Percentiles rank a stretch among this genome's conserved stretches.
These are phyloP conservation scores for Rhineura floridana DNA, from an alignment of 2,113 vertebrate genomes.

Conservation along the genomic window DNA sequence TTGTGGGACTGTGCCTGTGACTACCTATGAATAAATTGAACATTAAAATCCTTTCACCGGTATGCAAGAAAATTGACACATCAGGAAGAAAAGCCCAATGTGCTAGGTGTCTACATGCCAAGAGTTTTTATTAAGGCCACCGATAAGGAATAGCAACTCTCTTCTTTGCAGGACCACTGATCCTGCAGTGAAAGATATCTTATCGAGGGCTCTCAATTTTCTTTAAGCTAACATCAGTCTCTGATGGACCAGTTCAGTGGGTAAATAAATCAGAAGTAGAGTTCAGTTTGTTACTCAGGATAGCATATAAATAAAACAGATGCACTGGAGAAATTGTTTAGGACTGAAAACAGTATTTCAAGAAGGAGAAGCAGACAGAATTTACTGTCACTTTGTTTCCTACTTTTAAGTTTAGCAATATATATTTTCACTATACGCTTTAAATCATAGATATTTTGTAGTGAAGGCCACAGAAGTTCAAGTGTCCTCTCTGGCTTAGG, in stretches of 20 bases:
- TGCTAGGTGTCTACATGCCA: neutral
- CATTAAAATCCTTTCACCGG: conserved; percentile 27
- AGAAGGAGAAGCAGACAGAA: conserved; percentile 20
- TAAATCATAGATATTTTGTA: neutral
- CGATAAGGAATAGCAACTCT: neutral
- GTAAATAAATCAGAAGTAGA: neutral
- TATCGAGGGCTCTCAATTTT: neutral
- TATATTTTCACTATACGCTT: conserved; percentile 12
- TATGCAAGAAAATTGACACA: conserved; percentile 11
- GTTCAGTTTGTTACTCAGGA: neutral
- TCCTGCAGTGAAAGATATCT: neutral
- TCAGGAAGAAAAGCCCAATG: neutral
- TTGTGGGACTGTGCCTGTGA: conserved; percentile 3
- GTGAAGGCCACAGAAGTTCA: neutral
- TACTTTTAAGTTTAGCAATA: conserved; percentile 34
- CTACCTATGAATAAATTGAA: conserved; percentile 18
- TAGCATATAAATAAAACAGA: neutral
- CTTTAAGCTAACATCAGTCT: neutral
- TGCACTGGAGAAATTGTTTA: neutral
- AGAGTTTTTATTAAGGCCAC: neutral
- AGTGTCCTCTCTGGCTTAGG: neutral
- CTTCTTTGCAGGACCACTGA: neutral
- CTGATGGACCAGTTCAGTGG: neutral
- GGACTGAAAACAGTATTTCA: conserved; percentile 34
- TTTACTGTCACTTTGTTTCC: conserved; percentile 37